Conservation (phyloP, 1,140 invertebrate genomes). For the Sycobia sp. region DNA sequence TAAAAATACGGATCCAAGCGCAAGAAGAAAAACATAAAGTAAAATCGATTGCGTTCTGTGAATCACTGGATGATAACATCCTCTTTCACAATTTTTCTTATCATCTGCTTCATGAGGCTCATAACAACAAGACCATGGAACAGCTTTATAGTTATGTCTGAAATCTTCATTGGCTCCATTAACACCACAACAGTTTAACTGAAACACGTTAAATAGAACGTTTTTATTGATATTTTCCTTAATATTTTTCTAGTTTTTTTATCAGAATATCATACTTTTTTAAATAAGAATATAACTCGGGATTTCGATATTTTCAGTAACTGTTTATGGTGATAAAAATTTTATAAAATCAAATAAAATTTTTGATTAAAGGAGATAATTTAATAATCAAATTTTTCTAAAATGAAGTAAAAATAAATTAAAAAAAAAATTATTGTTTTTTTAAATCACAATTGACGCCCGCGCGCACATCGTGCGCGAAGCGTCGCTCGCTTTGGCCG, state of each 20-base stretch:
- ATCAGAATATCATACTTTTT: no score
- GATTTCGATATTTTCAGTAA: no score
- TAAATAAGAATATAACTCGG: no score
- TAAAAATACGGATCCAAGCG: slow-evolving; percentile 56
- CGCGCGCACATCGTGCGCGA: no score
- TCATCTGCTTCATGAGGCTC: slow-evolving; percentile 50
- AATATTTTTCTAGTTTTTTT: no score
- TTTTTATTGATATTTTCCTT: background rate
- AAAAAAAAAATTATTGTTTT: no score
- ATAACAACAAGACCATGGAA: slow-evolving; percentile 65
- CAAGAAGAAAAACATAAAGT: slow-evolving; percentile 58
- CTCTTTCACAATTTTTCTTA: slow-evolving; percentile 56
- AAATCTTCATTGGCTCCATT: slow-evolving; percentile 30
- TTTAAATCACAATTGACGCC: no score
- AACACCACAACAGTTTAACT: slow-evolving; percentile 71
- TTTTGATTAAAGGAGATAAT: no score
- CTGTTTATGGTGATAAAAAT: background rate
- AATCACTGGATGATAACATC: slow-evolving; percentile 60
- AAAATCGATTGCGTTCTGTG: slow-evolving; percentile 59
- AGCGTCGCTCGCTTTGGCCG: no score
- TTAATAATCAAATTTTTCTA: no score
- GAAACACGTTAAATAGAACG: slow-evolving; percentile 40
- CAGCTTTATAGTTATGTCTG: slow-evolving; percentile 42
- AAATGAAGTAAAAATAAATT: no score
- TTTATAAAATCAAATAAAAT: background rate